Evolutionary conservation across 64 coral and sea anemone genomes (phyloP), one percentile per base, ranked within the genome.

Genomic region (Catalaphyllia jardinei): DNA sequence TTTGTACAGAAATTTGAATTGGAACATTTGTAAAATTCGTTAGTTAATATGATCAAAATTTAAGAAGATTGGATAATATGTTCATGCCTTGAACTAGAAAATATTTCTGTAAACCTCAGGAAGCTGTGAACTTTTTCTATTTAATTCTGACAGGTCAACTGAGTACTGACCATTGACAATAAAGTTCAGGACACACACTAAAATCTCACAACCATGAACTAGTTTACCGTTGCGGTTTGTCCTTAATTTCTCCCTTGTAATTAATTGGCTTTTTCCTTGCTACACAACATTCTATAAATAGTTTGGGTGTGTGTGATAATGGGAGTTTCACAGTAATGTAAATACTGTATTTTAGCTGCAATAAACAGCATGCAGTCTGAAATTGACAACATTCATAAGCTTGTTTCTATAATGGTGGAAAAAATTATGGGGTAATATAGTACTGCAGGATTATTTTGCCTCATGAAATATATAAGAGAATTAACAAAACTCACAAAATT

Each of bases 211-310:
- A 62, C 60, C 20, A 62, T 22, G 10, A 62, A 62, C 60, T 62
- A 62, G 60, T 62, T n/a, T 62, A 15, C 60, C 12, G 20, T 62
- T 5, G 60, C 60, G 7, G 60, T 19, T 62, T 62, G 60, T 62
- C 60, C 20, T 62, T 62, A 62, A 13, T 62, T 76, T 39, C 74
- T 16, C 31, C 18, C 29, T 29, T 31, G 10, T 19, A 76, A 76
- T 76, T 19, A 76, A 76, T 76, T 39, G 74, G 74, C 29, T 76
- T 76, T 76, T 76, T 76, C 74, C 33, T 76, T 76, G 74, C 74
- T 19, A 49, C 74, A 76, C 35, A 76, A 76, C 31, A 75, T 75
- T 42, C 73, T 3, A 75, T 75, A 18, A 42, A 75, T 75, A 75
- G 39, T 62, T 62, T 62, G 19, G 19, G 60, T 62, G 0, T 62